Percentiles rank a stretch among this genome's conserved stretches.
phyloP scores from a whole-genome alignment of 2,888 invertebrate species.

The Eristalis arbustorum region DNA sequence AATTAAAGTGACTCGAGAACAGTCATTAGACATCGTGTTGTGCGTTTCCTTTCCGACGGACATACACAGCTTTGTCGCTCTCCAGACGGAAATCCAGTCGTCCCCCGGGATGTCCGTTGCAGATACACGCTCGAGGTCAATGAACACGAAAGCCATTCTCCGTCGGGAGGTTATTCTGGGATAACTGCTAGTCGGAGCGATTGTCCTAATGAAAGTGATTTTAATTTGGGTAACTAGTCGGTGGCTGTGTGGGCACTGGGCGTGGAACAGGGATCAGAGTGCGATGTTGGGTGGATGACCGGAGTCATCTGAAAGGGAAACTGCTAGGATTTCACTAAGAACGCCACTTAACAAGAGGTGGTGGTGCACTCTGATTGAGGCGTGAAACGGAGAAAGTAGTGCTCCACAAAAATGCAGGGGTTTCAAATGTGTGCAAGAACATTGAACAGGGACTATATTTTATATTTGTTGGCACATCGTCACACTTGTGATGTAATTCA shows the following conservation, averaged over 20 bases:
- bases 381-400: too few species aligned
- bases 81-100: slow-evolving; percentile 11
- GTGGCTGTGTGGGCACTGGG: background rate
- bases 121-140: slow-evolving; percentile 12
- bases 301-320: too few species aligned
- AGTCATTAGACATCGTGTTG: slow-evolving; percentile 9
- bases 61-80: background rate
- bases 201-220: background rate
- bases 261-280: background rate
- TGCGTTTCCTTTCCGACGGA: background rate
- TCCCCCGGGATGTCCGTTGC: background rate
- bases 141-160: slow-evolving; percentile 1
- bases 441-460: too few species aligned
- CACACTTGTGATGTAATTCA: too few species aligned
- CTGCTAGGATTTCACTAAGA: too few species aligned
- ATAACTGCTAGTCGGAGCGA: background rate
- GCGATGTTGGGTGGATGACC: too few species aligned
- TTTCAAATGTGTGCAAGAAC: too few species aligned
- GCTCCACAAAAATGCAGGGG: too few species aligned
- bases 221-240: background rate
- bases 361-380: too few species aligned
- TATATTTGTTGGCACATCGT: too few species aligned
- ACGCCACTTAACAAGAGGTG: too few species aligned
- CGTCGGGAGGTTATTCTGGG: background rate
- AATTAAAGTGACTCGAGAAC: slow-evolving; percentile 36